Evolutionary conservation across 1,140 invertebrate species (phyloP), one percentile per base, ranked within the genome.

Genomic region (Carposina sasakii): DNA sequence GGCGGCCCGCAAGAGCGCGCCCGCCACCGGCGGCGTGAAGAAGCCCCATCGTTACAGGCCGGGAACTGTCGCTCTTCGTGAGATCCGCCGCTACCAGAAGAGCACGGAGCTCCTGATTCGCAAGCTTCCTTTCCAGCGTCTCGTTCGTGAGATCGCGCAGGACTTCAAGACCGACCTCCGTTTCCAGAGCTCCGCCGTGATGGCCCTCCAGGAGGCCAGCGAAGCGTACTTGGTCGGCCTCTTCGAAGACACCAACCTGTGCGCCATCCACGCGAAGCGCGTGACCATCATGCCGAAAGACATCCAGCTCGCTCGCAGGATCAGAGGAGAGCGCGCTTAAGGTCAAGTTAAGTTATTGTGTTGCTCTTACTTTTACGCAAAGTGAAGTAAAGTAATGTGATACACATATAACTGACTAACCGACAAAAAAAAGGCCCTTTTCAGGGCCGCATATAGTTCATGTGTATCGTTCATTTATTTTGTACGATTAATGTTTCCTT

Each of bases 201-300:
- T 90, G 39, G 92, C 93, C 37, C 78, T 94, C 19, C 65, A 74
- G 15, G 67, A 74, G 33, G 65, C 68, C 0, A 61, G 64, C 9
- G 70, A 72, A 75, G 93, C 95, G 17, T 96, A 96, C 69, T 74
- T 96, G 48, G 94, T 96, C 6, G 93, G 94, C 63, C 79, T 94
- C 4, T 94, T 94, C 75, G 92, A 94, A 81, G 92, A 94, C 69
- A 93, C 93, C 19, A 93, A 70, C 19, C 44, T 73, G 3, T 73
- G 70, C 33, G 94, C 95, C 47, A 96, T 97, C 64, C 95, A 97
- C 68, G 95, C 95, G 44, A 96, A 96, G 81, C 89, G 95, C 55
- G 95, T 96, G 12, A 96, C 94, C 47, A 96, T 96, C 52, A 96
- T 96, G 94, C 93, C 94, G 5, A 96, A 95, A 79, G 94, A 96